These are phyloP conservation scores for Ophraella communa DNA, from an alignment of 2,888 invertebrate species.

Conservation along the genomic window DNA sequence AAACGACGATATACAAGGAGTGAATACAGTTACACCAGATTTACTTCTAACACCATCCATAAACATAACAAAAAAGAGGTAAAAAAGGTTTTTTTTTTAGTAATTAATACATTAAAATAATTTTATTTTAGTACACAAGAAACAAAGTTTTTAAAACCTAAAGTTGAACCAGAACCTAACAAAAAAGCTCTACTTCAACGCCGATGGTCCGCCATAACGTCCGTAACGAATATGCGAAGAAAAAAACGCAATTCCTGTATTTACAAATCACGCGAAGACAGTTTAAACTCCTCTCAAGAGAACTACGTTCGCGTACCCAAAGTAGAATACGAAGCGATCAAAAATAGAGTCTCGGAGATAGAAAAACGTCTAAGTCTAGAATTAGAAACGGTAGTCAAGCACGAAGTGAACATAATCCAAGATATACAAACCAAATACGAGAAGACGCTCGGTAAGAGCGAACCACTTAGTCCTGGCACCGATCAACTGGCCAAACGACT, in stretches of 20 bases:
- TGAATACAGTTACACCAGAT: slow-evolving; percentile 52
- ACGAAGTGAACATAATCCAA: slow-evolving; percentile 62
- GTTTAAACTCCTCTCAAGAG: slow-evolving; percentile 36
- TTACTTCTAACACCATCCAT: slow-evolving; percentile 64
- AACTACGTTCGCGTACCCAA: slow-evolving; percentile 77
- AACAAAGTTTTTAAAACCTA: slow-evolving; percentile 4
- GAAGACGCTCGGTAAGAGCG: slow-evolving; percentile 74
- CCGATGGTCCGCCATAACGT: slow-evolving; percentile 65
- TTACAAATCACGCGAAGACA: slow-evolving; percentile 49
- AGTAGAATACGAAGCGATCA: slow-evolving; percentile 79
- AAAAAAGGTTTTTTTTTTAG: slow-evolving; percentile 38
- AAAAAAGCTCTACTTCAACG: slow-evolving; percentile 57
- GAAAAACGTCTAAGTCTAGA: slow-evolving; percentile 53
- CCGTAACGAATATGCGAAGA: slow-evolving; percentile 52
- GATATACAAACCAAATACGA: slow-evolving; percentile 77
- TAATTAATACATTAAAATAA: neutral
- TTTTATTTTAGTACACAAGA: slow-evolving; percentile 4
- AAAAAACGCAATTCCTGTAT: slow-evolving; percentile 51
- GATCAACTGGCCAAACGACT: slow-evolving; percentile 75
- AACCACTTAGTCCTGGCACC: slow-evolving; percentile 69
- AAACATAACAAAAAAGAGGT: slow-evolving; percentile 75
- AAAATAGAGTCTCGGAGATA: slow-evolving; percentile 76
- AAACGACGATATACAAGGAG: slow-evolving; percentile 58
- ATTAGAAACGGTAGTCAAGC: slow-evolving; percentile 42
- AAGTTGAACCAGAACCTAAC: slow-evolving; percentile 16